Percentiles rank a stretch among this genome's conserved stretches.
These are phyloP conservation scores for Gambusia yucatana DNA, from an alignment of 2,797 vertebrate species.

Conservation along the genomic window DNA sequence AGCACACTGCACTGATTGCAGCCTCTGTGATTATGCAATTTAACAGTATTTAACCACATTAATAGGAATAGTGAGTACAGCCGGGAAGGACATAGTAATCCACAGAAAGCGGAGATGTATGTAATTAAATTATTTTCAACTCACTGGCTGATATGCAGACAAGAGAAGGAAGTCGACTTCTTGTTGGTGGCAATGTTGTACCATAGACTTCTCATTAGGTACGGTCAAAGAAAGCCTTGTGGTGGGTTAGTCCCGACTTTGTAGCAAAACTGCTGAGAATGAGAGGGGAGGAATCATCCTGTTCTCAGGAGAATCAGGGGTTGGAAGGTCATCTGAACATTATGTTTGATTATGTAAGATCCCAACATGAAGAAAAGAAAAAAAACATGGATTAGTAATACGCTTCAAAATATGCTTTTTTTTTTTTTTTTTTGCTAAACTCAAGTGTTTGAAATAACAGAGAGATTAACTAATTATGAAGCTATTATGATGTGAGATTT, in stretches of 20 bases:
- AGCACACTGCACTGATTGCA: constrained; percentile 64
- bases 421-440: neutral
- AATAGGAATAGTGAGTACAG: constrained; percentile 56
- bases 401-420: neutral
- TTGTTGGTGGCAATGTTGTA: constrained; percentile 41
- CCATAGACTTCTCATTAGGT: constrained; percentile 72
- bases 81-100: constrained; percentile 45
- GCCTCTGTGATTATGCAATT: constrained; percentile 71
- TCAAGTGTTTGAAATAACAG: neutral
- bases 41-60: constrained; percentile 78
- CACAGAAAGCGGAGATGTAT: constrained; percentile 57
- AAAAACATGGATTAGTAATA: neutral
- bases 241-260: constrained; percentile 43
- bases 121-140: constrained; percentile 74
- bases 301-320: constrained; percentile 56
- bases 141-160: constrained; percentile 48
- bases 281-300: constrained; percentile 58
- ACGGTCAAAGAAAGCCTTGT: constrained; percentile 75
- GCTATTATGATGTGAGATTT: constrained; percentile 43
- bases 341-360: neutral
- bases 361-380: neutral
- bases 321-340: constrained; percentile 55
- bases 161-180: constrained; percentile 50
- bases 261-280: constrained; percentile 43
- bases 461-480: constrained; percentile 5